phyloP scores from a whole-genome alignment of 2,888 invertebrate genomes.

The Steinernema hermaphroditum region DNA sequence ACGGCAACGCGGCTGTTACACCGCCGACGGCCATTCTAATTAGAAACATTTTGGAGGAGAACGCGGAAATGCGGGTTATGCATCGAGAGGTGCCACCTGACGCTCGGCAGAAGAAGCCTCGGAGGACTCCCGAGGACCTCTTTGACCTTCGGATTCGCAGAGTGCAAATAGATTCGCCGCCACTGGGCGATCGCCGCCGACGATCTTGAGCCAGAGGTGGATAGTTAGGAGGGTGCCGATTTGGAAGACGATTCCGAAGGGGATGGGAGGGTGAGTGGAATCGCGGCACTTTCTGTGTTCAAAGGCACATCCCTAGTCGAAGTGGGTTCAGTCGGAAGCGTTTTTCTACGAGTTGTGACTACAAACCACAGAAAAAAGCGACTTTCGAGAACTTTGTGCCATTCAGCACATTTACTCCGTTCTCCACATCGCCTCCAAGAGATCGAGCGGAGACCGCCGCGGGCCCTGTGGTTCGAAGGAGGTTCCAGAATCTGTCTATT shows the following conservation, averaged over 20 bases:
- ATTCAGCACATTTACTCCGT: too few relatives aligned
- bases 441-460: too few relatives aligned
- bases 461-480: too few relatives aligned
- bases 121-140: neutral
- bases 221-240: constrained; percentile 10
- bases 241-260: too few relatives aligned
- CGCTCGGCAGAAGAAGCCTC: neutral
- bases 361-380: too few relatives aligned
- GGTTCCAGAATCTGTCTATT: too few relatives aligned
- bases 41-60: constrained; percentile 23
- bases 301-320: too few relatives aligned
- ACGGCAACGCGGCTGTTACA: constrained; percentile 4
- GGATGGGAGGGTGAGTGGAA: neutral
- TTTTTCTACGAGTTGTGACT: too few relatives aligned
- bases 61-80: constrained; percentile 15
- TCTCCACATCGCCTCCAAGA: too few relatives aligned
- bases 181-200: neutral
- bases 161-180: constrained; percentile 21
- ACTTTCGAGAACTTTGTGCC: too few relatives aligned
- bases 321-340: too few relatives aligned
- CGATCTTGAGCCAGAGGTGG: constrained; percentile 11
- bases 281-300: too few relatives aligned
- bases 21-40: neutral
- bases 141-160: constrained; percentile 21
- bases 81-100: constrained; percentile 8